Evolutionary conservation across 2,113 vertebrate genomes (phyloP).

Genomic region (Podarcis muralis): DNA sequence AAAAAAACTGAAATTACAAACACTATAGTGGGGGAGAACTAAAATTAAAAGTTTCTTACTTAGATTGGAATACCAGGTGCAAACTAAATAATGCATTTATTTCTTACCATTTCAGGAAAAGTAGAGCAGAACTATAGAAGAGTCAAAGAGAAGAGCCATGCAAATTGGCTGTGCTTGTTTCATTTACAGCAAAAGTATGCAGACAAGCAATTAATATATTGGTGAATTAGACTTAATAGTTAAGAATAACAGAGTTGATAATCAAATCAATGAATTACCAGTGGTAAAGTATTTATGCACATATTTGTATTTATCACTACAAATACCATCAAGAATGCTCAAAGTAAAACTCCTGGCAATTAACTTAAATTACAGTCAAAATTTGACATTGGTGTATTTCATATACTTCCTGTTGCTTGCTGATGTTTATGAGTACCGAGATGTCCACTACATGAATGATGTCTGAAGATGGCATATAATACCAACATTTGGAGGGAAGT

Average conservation of each 20-base stretch:
- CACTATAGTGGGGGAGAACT: not conserved
- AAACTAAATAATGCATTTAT: not conserved
- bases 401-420: constrained; percentile 36
- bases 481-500: not conserved
- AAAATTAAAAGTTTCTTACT: not conserved
- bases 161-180: not conserved
- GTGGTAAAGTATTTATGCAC: constrained; percentile 25
- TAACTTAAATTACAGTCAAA: constrained; percentile 26
- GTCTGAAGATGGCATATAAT: not conserved
- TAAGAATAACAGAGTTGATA: constrained; percentile 47
- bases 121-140: not conserved
- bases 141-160: not conserved
- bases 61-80: not conserved
- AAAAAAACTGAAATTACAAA: not conserved
- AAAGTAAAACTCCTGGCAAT: constrained; percentile 9
- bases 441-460: not conserved
- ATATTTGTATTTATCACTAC: constrained; percentile 3
- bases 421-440: constrained; percentile 11
- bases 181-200: not conserved
- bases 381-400: constrained; percentile 2
- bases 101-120: not conserved
- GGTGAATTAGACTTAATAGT: not conserved
- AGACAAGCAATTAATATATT: not conserved
- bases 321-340: not conserved
- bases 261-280: constrained; percentile 46